Conservation (phyloP, 2,797 vertebrate genomes). For the Rhynchotus rufescens region DNA sequence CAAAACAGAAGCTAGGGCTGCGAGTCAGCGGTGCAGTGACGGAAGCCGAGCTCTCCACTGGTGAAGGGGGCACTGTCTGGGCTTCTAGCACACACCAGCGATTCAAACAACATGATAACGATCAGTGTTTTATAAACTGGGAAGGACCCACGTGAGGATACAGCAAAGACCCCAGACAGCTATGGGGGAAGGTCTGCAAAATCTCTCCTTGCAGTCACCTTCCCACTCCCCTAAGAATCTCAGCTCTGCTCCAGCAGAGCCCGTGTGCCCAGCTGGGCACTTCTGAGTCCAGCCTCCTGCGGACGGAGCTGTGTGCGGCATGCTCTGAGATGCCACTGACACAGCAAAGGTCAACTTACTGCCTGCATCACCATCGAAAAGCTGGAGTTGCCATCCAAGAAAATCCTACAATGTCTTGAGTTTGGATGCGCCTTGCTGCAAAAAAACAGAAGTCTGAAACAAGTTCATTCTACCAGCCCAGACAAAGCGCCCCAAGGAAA, state of each 20-base stretch:
- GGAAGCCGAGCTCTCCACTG: neutral
- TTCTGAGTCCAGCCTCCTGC: neutral
- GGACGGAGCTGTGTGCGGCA: neutral
- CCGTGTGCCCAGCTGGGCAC: fast-evolving
- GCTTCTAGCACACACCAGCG: neutral
- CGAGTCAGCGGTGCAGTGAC: neutral
- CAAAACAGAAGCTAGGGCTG: neutral
- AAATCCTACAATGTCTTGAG: neutral
- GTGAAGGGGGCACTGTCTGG: neutral
- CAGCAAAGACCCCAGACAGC: neutral
- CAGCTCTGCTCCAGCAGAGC: neutral
- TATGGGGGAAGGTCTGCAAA: neutral
- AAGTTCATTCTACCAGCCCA: neutral
- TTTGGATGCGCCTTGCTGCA: neutral
- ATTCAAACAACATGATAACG: neutral
- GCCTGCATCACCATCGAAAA: neutral
- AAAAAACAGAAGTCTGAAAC: neutral
- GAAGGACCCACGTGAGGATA: neutral
- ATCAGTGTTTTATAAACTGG: neutral
- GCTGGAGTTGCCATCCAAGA: neutral
- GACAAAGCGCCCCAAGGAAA: neutral
- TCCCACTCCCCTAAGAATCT: neutral
- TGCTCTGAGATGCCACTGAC: neutral
- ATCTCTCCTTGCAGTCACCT: neutral
- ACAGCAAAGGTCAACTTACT: neutral